Evolutionary conservation across 1,140 invertebrate species (phyloP), one percentile per base, ranked within the genome.

Genomic region (Asbolus verrucosus): DNA sequence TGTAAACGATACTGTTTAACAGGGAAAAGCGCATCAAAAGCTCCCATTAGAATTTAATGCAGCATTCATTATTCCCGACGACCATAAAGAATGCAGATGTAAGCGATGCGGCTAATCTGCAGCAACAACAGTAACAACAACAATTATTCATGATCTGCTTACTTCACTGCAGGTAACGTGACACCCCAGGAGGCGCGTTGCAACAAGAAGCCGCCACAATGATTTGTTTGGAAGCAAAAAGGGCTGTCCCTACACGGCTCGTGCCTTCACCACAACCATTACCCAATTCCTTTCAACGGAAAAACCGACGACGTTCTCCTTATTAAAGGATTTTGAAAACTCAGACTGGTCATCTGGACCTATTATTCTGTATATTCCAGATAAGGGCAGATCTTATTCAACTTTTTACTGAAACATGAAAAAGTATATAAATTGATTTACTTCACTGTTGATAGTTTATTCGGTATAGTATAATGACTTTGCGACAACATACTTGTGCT

Each of bases 151-250:
- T 50, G 43, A 50, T 50, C 43, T 50, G 16, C 43, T 50, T 50
- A 50, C 8, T 50, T 50, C 33, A 18, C 27, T 1, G 19, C 19
- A 54, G 19, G 46, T 54, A 54, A 54, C 14, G n/a, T 30, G 21
- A 54, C 19, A 54, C 46, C 46, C 9, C 46, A 54, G 46, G 46
- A 54, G 46, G 46, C 11, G 46, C 46, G 2, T 11, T 5, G 13
- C 11, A 30, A 19, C n/a, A 30, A 54, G 46, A 24, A 31, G 27
- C 46, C 46, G 46, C 19, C 19, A 54, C 46, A 27, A 27, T 27
- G 21, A 54, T 31, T 54, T 54, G 46, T 54, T 54, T 54, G 46
- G 19, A 24, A 24, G 46, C 46, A 54, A 54, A 46, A 16, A 43
- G 39, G 33, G 33, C 11, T n/a, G 6, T 14, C 9, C 13, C 11